Evolutionary conservation across 2,888 invertebrate species (phyloP).

Genomic region (Lutraria lutraria): DNA sequence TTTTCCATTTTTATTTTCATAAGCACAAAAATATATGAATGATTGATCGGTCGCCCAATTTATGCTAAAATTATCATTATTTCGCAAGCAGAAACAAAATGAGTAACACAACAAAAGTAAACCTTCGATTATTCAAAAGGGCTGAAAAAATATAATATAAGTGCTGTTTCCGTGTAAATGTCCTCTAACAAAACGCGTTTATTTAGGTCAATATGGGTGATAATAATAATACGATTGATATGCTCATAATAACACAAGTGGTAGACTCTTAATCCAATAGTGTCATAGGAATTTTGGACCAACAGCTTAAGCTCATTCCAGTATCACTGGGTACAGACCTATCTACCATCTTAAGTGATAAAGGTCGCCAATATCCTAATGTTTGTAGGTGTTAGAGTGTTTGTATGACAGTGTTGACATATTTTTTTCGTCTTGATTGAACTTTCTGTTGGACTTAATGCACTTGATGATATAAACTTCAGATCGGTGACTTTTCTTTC

Average conservation of each 20-base stretch:
- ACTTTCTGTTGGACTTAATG: too few species aligned
- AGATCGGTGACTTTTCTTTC: too few species aligned
- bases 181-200: slow-evolving; percentile 30
- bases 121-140: background rate
- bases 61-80: background rate
- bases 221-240: too few species aligned
- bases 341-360: background rate
- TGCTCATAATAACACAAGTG: background rate
- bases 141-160: background rate
- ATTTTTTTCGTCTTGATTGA: too few species aligned
- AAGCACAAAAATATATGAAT: background rate
- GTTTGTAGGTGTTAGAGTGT: background rate
- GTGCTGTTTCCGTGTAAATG: slow-evolving; percentile 33
- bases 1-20: background rate
- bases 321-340: slow-evolving; percentile 21
- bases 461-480: too few species aligned
- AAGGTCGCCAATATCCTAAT: background rate
- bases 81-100: background rate
- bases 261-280: background rate
- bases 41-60: background rate
- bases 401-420: too few species aligned
- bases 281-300: slow-evolving; percentile 46
- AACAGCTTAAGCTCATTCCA: background rate
- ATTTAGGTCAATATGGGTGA: slow-evolving; percentile 33
- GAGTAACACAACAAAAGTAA: background rate